A percentile compares a stretch with the other conserved stretches of the same genome.
These are phyloP conservation scores for Pararge aegeria DNA, from an alignment of 1,140 invertebrate species.

Conservation along the genomic window DNA sequence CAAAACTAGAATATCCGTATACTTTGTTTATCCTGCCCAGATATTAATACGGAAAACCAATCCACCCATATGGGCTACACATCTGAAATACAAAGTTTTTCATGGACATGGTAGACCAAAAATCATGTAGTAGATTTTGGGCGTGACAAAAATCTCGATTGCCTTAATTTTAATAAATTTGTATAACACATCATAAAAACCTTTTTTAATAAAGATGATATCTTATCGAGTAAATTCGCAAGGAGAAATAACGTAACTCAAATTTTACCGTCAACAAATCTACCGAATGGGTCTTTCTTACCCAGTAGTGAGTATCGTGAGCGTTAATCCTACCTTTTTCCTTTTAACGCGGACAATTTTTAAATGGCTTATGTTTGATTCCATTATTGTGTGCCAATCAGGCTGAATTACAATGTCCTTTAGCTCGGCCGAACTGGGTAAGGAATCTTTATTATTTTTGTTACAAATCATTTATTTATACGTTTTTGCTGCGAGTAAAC, in stretches of 20 bases:
- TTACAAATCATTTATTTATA: constrained; percentile 72
- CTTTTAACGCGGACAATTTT: constrained; percentile 75
- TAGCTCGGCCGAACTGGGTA: constrained; percentile 63
- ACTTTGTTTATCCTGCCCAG: no score
- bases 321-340: constrained; percentile 49
- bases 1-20: no score
- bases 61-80: no score
- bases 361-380: constrained; percentile 77
- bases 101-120: no score
- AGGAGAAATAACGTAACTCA: not conserved
- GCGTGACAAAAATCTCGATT: no score
- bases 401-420: constrained; percentile 77
- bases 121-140: no score
- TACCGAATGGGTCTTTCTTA: not conserved
- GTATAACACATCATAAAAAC: no score
- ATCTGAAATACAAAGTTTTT: no score
- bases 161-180: no score
- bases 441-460: constrained; percentile 65
- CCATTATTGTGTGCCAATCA: constrained; percentile 80
- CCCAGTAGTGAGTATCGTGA: not conserved
- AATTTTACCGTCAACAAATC: not conserved
- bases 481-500: constrained; percentile 52
- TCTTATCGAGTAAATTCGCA: no score
- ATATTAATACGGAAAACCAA: no score
- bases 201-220: no score